A percentile compares a stretch with the other conserved stretches of the same genome.
Evolutionary conservation across 1,140 invertebrate species (phyloP).

Genomic region (Sminthurides bifidus): DNA sequence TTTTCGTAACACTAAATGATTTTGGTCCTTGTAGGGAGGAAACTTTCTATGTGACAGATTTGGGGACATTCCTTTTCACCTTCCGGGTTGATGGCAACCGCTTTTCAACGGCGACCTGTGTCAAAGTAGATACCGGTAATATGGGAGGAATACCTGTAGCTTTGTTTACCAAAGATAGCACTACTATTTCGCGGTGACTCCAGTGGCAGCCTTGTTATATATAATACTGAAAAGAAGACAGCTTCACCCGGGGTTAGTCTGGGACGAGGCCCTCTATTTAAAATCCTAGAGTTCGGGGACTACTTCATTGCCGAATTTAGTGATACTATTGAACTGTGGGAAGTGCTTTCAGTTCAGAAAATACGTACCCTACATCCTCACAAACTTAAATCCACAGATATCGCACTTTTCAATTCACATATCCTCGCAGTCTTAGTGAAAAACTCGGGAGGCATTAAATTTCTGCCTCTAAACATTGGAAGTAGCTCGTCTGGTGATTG

Average conservation of each 20-base stretch:
- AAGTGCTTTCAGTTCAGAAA: conserved; percentile 21
- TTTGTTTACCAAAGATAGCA: conserved; percentile 17
- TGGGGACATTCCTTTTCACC: conserved; percentile 28
- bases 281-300: conserved; percentile 9
- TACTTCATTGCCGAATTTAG: conserved; percentile 22
- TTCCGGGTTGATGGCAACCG: conserved; percentile 29
- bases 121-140: conserved; percentile 26
- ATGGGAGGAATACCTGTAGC: conserved; percentile 23
- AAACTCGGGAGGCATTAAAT: conserved; percentile 15
- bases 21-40: conserved; percentile 20
- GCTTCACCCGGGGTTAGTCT: conserved; percentile 24
- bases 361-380: conserved; percentile 21
- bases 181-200: conserved; percentile 28
- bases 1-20: background rate
- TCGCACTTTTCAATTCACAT: background rate
- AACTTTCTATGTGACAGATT: conserved; percentile 29
- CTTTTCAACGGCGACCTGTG: conserved; percentile 28
- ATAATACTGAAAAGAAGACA: conserved; percentile 31
- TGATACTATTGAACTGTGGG: conserved; percentile 25
- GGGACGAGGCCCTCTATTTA: conserved; percentile 24
- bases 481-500: conserved; percentile 2
- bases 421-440: background rate
- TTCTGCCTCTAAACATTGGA: conserved; percentile 15
- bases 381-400: conserved; percentile 6
- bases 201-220: conserved; percentile 24